phyloP scores from a whole-genome alignment of 2,888 invertebrate genomes.

The Itoplectis maculator region DNA sequence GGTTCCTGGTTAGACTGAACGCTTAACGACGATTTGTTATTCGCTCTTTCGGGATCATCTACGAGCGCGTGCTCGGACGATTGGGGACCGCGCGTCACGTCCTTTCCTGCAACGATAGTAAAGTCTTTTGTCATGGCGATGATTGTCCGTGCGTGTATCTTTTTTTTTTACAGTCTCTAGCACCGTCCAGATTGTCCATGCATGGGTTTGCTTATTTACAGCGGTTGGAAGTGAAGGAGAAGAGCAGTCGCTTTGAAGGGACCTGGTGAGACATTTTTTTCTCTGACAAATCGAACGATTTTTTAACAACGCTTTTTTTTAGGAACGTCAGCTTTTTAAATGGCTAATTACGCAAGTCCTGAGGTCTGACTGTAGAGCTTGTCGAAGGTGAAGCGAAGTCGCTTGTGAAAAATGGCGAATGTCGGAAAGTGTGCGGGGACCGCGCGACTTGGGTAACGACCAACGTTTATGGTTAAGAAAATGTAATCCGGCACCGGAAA shows the following conservation, averaged over 20 bases:
- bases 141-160: conserved; percentile 52
- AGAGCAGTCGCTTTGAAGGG: not conserved
- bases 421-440: conserved; percentile 47
- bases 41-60: conserved; percentile 74
- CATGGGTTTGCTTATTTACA: conserved; percentile 78
- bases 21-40: conserved; percentile 75
- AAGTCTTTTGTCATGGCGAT: conserved; percentile 64
- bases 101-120: conserved; percentile 81
- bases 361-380: not conserved
- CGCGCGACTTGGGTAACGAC: conserved; percentile 41
- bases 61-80: conserved; percentile 71
- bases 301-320: not conserved
- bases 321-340: not conserved
- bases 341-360: not conserved
- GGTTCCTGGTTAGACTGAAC: conserved; percentile 40
- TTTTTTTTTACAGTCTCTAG: conserved; percentile 47
- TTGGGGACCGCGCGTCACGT: conserved; percentile 79
- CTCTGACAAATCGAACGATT: too few relatives aligned
- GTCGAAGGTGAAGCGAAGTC: conserved; percentile 4
- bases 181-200: conserved; percentile 61
- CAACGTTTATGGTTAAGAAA: conserved; percentile 49
- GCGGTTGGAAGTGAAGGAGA: conserved; percentile 33
- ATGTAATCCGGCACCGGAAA: not conserved
- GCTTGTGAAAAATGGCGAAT: conserved; percentile 18
- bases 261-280: too few relatives aligned